Evolutionary conservation across 2,888 invertebrate genomes (phyloP).

Genomic region (Trachelus iudaicus): DNA sequence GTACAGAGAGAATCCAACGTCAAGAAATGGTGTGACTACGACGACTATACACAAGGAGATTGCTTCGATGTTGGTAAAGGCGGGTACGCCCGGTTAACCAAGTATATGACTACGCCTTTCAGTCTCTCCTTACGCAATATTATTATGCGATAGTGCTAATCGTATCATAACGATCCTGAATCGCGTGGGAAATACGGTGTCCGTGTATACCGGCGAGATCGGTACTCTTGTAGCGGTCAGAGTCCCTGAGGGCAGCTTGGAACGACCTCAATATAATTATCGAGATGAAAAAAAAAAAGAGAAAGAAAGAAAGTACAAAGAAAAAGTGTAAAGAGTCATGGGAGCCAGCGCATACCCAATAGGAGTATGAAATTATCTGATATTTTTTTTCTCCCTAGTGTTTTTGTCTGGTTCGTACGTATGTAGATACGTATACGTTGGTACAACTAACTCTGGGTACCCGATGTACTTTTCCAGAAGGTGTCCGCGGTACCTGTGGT

Average conservation of each 20-base stretch:
- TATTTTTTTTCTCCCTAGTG: not conserved
- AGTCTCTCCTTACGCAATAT: not conserved
- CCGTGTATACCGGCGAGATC: not conserved
- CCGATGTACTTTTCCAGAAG: not conserved
- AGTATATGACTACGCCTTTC: not conserved
- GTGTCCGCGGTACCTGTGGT: not conserved
- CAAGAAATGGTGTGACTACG: not conserved
- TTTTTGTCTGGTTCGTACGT: not conserved
- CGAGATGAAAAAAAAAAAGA: not conserved
- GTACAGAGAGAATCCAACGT: not conserved
- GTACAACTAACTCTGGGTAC: not conserved
- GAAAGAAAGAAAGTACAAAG: not conserved
- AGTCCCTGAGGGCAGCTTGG: not conserved
- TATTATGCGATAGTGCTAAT: slow-evolving; percentile 2
- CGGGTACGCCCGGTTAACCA: not conserved
- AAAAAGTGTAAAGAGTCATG: not conserved
- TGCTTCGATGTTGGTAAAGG: not conserved
- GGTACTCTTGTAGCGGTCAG: not conserved
- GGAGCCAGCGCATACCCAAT: not conserved
- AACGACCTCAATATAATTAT: not conserved
- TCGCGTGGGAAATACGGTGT: not conserved
- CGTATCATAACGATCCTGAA: slow-evolving; percentile 1
- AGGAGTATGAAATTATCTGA: not conserved
- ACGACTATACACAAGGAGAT: not conserved
- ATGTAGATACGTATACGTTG: not conserved